phyloP scores from a whole-genome alignment of 1,140 invertebrate species.

The Oscheius sp. region DNA sequence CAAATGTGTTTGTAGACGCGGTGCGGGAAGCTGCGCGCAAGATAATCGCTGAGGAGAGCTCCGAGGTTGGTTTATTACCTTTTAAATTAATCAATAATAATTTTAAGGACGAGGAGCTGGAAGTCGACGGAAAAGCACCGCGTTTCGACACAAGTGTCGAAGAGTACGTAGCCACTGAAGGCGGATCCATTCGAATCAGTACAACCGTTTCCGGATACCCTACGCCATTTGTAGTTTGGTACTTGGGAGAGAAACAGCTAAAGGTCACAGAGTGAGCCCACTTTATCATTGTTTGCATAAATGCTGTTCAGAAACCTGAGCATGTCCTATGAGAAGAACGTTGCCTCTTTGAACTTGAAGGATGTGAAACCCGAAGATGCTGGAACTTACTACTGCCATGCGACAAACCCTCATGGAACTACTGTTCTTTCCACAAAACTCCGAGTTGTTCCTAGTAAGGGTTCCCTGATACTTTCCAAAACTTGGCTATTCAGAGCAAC shows the following conservation, averaged over 20 bases:
- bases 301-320: slow-evolving; percentile 22
- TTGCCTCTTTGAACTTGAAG: slow-evolving; percentile 37
- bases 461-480: neutral
- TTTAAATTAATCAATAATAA: neutral
- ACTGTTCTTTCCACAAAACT: slow-evolving; percentile 41
- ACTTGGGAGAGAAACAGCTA: slow-evolving; percentile 34
- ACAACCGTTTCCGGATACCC: slow-evolving; percentile 42
- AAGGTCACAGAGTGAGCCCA: slow-evolving; percentile 36
- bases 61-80: slow-evolving; percentile 7
- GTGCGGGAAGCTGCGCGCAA: slow-evolving; percentile 43
- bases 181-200: slow-evolving; percentile 44
- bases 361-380: slow-evolving; percentile 33
- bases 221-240: slow-evolving; percentile 44
- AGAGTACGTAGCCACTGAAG: slow-evolving; percentile 36
- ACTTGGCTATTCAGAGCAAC: neutral
- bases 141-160: slow-evolving; percentile 45
- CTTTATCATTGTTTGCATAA: neutral
- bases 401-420: slow-evolving; percentile 44
- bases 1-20: slow-evolving; percentile 53
- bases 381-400: slow-evolving; percentile 42
- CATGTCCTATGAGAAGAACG: slow-evolving; percentile 29
- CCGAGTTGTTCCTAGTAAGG: slow-evolving; percentile 14
- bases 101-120: slow-evolving; percentile 25
- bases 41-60: slow-evolving; percentile 24
- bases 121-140: slow-evolving; percentile 31